A percentile compares a stretch with the other conserved stretches of the same genome.
Conservation (phyloP, 1,140 invertebrate species). For the Heliconius melpomene region DNA sequence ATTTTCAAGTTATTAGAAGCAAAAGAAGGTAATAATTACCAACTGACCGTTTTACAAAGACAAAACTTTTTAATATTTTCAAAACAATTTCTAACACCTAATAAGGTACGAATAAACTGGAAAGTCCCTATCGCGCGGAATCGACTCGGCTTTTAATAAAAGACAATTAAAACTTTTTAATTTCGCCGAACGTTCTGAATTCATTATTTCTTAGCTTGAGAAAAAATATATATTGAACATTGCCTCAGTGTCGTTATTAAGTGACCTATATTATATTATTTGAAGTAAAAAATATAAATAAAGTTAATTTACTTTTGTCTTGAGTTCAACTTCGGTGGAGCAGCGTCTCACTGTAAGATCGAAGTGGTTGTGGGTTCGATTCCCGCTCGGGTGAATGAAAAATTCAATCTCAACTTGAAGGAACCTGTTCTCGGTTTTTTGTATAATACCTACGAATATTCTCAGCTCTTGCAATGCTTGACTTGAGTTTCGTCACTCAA, state of each 20-base stretch:
- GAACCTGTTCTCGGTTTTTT: too few species aligned
- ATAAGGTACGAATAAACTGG: constrained; percentile 5
- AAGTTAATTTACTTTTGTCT: neutral
- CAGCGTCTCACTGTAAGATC: too few species aligned
- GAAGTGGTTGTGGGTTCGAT: too few species aligned
- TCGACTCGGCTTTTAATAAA: constrained; percentile 23
- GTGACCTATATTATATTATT: constrained; percentile 16
- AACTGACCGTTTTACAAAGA: neutral
- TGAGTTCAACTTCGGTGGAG: neutral
- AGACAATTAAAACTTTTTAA: constrained; percentile 35
- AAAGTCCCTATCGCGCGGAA: neutral
- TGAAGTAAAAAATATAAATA: neutral
- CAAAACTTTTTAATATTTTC: neutral
- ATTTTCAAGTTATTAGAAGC: neutral
- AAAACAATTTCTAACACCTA: constrained; percentile 20
- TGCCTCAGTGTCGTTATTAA: constrained; percentile 1
- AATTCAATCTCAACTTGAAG: too few species aligned
- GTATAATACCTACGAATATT: too few species aligned
- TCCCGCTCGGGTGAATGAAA: too few species aligned
- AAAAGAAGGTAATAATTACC: neutral
- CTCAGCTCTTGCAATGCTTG: too few species aligned
- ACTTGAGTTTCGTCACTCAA: too few species aligned
- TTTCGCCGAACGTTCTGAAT: constrained; percentile 27
- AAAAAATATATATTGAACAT: constrained; percentile 11
- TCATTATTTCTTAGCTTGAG: constrained; percentile 21